Conservation (phyloP, 92 coral and sea anemone genomes). For the Epizoanthus fatuus region DNA sequence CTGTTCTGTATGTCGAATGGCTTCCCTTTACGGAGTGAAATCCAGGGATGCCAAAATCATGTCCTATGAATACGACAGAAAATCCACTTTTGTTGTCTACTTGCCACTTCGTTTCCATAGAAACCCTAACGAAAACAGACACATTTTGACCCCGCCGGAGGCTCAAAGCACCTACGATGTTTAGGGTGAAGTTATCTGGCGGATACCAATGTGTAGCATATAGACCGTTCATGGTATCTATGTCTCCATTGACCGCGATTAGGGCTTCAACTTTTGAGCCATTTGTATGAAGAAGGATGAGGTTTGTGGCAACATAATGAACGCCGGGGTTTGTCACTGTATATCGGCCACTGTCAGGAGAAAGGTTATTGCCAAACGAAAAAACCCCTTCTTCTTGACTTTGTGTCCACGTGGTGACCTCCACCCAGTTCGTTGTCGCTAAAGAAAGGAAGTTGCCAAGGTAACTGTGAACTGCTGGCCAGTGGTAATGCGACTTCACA, state of each 20-base stretch:
- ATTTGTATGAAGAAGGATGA: slow-evolving; percentile 35
- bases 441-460: neutral
- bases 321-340: slow-evolving; percentile 55
- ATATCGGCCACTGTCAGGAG: slow-evolving; percentile 30
- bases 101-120: slow-evolving; percentile 16
- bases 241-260: slow-evolving; percentile 53
- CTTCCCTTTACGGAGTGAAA: slow-evolving; percentile 60
- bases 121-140: slow-evolving; percentile 55
- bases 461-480: slow-evolving; percentile 77
- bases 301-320: slow-evolving; percentile 64
- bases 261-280: slow-evolving; percentile 39
- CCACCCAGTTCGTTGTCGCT: slow-evolving; percentile 41
- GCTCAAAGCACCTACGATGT: slow-evolving; percentile 63
- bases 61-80: slow-evolving; percentile 65
- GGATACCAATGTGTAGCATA: slow-evolving; percentile 49
- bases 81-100: slow-evolving; percentile 62
- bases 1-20: slow-evolving; percentile 38
- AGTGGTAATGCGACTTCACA: slow-evolving; percentile 56
- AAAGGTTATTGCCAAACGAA: slow-evolving; percentile 44
- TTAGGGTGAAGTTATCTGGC: slow-evolving; percentile 62
- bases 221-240: slow-evolving; percentile 45
- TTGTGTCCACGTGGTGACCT: slow-evolving; percentile 57
- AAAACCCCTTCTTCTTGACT: slow-evolving; percentile 57
- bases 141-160: slow-evolving; percentile 57
- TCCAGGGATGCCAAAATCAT: slow-evolving; percentile 59